phyloP scores from a whole-genome alignment of 2,113 vertebrate genomes.

The Pseudolaguvia tuberculata region DNA sequence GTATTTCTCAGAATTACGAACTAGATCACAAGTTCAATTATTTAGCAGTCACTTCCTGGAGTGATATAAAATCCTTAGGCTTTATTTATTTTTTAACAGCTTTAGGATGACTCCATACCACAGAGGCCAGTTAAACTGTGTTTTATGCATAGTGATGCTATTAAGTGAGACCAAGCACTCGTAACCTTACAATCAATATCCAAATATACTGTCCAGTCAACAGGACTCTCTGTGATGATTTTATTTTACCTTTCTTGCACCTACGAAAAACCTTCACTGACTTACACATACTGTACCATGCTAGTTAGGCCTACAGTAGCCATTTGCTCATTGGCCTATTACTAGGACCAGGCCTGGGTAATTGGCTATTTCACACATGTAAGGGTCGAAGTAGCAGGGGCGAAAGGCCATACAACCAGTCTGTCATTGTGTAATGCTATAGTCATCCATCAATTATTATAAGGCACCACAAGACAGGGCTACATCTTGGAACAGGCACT shows the following conservation, averaged over 20 bases:
- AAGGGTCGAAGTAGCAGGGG: conserved; percentile 89
- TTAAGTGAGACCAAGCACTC: conserved; percentile 16
- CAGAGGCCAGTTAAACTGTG: conserved; percentile 15
- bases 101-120: conserved; percentile 33
- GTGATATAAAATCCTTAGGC: conserved; percentile 27
- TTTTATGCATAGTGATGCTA: conserved; percentile 27
- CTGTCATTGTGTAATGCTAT: conserved; percentile 79
- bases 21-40: conserved; percentile 40
- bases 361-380: conserved; percentile 99
- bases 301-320: conserved; percentile 75
- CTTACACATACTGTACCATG: neutral
- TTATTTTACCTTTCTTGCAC: conserved; percentile 78
- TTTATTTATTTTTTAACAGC: conserved; percentile 50
- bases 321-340: conserved; percentile 95
- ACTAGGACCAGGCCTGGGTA: conserved; percentile 86
- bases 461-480: conserved; percentile 77
- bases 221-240: conserved; percentile 52
- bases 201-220: neutral
- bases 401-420: conserved; percentile 89
- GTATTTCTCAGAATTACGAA: conserved; percentile 24
- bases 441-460: conserved; percentile 96
- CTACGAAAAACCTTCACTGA: conserved; percentile 53
- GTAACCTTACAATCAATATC: conserved; percentile 9
- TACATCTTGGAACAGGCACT: conserved; percentile 70
- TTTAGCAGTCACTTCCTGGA: conserved; percentile 37